Conservation (phyloP, 2,797 vertebrate genomes). For the Anableps anableps region DNA sequence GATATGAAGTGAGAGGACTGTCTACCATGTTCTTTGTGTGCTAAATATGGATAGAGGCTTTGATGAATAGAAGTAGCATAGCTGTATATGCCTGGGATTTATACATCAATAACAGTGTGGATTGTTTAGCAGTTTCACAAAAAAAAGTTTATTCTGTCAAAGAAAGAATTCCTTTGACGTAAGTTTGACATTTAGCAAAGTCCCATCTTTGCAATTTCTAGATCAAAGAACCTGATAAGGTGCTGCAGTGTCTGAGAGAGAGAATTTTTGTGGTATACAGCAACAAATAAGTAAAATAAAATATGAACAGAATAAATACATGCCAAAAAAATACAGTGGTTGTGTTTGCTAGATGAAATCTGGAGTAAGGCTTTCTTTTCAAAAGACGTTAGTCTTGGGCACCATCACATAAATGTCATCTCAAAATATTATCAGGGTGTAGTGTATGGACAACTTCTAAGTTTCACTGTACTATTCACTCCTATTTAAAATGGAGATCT, state of each 20-base stretch:
- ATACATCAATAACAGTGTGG: conserved; percentile 8
- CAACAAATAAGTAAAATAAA: conserved; percentile 9
- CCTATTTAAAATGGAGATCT: background rate
- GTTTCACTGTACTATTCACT: background rate
- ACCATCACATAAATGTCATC: background rate
- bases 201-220: conserved; percentile 5
- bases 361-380: conserved; percentile 1
- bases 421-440: background rate
- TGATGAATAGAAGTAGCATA: conserved; percentile 13
- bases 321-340: background rate
- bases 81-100: background rate
- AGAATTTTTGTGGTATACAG: background rate
- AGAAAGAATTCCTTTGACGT: background rate
- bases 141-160: background rate
- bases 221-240: conserved; percentile 7
- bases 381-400: background rate
- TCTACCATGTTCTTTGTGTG: conserved; percentile 1
- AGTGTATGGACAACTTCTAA: background rate
- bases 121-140: background rate
- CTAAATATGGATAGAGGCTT: conserved; percentile 19
- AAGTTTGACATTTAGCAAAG: conserved; percentile 12
- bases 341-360: conserved; percentile 1
- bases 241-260: background rate
- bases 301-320: background rate
- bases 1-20: conserved; percentile 12